These are phyloP conservation scores for Baryphthengus martii DNA, from an alignment of 2,113 vertebrate genomes.

Conservation along the genomic window DNA sequence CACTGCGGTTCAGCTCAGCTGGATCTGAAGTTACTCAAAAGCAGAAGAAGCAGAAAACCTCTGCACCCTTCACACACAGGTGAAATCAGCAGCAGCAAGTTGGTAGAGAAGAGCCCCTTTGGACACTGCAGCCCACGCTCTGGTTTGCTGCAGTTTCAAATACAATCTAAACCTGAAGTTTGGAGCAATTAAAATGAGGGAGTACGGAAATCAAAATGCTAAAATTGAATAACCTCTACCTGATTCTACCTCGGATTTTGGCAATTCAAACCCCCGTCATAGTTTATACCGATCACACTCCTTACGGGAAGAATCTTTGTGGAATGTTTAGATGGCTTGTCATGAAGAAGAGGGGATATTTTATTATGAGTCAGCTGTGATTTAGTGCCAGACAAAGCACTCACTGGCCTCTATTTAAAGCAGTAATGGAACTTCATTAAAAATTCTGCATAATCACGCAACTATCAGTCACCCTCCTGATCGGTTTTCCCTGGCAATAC, in stretches of 20 bases:
- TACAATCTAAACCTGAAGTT: background rate
- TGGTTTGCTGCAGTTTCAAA: background rate
- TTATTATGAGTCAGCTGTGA: background rate
- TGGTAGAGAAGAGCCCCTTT: accelerated
- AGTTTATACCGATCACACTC: background rate
- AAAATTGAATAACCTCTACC: accelerated
- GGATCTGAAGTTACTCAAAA: background rate
- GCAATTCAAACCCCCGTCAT: background rate
- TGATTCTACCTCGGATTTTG: accelerated
- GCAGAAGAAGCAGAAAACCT: background rate
- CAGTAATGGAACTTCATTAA: background rate
- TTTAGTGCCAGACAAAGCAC: background rate
- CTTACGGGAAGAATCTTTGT: accelerated
- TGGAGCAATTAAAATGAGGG: accelerated
- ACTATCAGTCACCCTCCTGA: background rate
- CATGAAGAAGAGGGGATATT: accelerated
- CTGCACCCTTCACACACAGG: accelerated
- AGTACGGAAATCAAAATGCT: accelerated
- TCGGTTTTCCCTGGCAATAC: accelerated
- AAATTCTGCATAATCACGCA: conserved; percentile 2
- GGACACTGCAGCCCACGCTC: accelerated
- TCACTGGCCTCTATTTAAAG: background rate
- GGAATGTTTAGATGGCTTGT: accelerated
- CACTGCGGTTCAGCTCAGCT: accelerated
- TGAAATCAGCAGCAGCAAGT: accelerated